Percentiles rank a stretch among this genome's conserved stretches.
Evolutionary conservation across 2,113 vertebrate genomes (phyloP).

Genomic region (Anguilla rostrata): DNA sequence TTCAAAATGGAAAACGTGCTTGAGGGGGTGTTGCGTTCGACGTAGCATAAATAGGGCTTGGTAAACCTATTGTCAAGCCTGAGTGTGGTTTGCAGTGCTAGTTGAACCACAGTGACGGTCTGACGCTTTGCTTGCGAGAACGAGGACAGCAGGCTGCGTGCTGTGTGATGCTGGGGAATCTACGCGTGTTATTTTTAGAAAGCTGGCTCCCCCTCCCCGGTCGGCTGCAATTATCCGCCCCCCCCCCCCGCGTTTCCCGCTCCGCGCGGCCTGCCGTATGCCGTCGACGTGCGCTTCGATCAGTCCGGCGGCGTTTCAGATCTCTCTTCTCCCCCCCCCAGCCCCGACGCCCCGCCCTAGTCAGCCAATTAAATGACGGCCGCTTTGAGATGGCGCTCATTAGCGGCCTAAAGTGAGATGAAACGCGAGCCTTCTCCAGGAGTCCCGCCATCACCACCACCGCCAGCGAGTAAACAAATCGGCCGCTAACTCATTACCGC

Average conservation of each 20-base stretch:
- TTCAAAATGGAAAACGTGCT: too few relatives aligned
- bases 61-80: too few relatives aligned
- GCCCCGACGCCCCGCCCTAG: too few relatives aligned
- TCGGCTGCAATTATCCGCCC: neutral
- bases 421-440: neutral
- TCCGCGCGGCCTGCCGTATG: neutral
- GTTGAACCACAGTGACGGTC: too few relatives aligned
- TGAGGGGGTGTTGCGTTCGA: too few relatives aligned
- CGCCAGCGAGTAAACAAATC: neutral
- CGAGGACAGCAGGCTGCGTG: neutral
- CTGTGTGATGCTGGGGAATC: neutral
- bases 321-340: neutral
- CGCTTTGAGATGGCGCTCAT: neutral
- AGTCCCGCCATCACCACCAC: neutral
- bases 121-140: neutral
- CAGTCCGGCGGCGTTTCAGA: conserved; percentile 5
- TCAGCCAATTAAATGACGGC: neutral
- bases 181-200: neutral
- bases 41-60: too few relatives aligned
- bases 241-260: neutral
- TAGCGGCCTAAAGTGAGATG: neutral
- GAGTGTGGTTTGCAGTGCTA: too few relatives aligned
- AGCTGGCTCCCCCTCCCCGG: neutral
- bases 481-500: neutral
- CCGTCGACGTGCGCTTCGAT: neutral